Evolutionary conservation across 2,797 vertebrate genomes (phyloP).

Genomic region (Aythya fuligula): DNA sequence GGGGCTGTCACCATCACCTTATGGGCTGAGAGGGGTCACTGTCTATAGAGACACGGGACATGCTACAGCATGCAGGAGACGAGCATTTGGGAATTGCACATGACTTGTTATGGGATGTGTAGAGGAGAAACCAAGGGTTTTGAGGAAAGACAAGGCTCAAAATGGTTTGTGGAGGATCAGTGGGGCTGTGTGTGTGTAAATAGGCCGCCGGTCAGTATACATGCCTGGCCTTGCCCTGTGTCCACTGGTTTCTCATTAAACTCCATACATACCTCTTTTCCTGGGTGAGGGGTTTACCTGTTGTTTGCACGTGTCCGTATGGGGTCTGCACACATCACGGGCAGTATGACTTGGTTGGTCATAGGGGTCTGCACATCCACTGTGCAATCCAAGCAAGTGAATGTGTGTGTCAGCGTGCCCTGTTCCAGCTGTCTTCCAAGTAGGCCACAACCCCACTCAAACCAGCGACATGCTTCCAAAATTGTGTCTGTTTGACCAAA

Average conservation of each 20-base stretch:
- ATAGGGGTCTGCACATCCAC: too few species aligned
- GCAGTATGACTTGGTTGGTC: rapidly evolving
- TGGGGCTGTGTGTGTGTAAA: not conserved
- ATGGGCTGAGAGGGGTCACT: not conserved
- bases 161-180: not conserved
- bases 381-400: not conserved
- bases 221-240: too few species aligned
- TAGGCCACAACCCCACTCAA: not conserved
- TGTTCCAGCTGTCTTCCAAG: not conserved
- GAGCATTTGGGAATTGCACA: not conserved
- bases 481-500: not conserved
- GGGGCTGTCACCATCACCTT: not conserved
- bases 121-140: not conserved
- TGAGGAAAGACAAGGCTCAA: not conserved
- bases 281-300: not conserved
- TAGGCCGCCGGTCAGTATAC: not conserved
- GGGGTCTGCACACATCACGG: not conserved
- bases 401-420: rapidly evolving
- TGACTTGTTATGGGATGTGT: not conserved
- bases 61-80: not conserved
- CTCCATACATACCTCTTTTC: not conserved
- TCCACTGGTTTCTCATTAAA: not conserved
- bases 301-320: rapidly evolving
- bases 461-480: not conserved
- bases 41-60: not conserved